Conservation (phyloP, 2,888 invertebrate genomes). For the Lycocerus yunnanus region DNA sequence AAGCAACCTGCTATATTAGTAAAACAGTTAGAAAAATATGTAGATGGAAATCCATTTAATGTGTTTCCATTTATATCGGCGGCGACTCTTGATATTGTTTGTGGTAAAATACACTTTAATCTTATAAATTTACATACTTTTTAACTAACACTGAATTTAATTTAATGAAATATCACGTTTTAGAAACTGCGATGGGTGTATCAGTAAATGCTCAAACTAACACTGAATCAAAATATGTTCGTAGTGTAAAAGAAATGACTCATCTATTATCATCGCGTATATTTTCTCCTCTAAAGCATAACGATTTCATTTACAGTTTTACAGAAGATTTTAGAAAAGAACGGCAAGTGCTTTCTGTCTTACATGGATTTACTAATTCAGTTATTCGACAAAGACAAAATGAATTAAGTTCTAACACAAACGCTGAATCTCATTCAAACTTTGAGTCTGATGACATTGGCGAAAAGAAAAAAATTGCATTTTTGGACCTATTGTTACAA, state of each 20-base stretch:
- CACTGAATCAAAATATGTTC: constrained; percentile 71
- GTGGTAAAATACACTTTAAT: constrained; percentile 53
- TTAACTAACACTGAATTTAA: too few relatives aligned
- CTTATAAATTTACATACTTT: too few relatives aligned
- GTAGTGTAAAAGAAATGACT: constrained; percentile 64
- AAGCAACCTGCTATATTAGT: constrained; percentile 64
- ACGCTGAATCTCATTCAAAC: constrained; percentile 39
- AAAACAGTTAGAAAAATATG: constrained; percentile 56
- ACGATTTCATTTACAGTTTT: constrained; percentile 59
- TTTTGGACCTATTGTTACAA: not conserved
- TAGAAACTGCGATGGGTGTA: constrained; percentile 86
- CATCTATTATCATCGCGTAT: constrained; percentile 41
- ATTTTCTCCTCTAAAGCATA: constrained; percentile 58
- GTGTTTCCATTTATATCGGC: constrained; percentile 65
- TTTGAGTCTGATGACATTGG: constrained; percentile 48
- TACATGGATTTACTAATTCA: constrained; percentile 60
- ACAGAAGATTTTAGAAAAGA: constrained; percentile 64
- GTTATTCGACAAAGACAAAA: constrained; percentile 59
- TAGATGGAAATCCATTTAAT: constrained; percentile 58
- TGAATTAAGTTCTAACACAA: constrained; percentile 37
- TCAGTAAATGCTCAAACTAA: constrained; percentile 72
- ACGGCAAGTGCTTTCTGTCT: constrained; percentile 54
- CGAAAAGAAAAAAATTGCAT: not conserved
- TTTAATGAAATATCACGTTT: too few relatives aligned
- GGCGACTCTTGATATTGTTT: constrained; percentile 66